Evolutionary conservation across 1,140 invertebrate species (phyloP).

Genomic region (Apis laboriosa): DNA sequence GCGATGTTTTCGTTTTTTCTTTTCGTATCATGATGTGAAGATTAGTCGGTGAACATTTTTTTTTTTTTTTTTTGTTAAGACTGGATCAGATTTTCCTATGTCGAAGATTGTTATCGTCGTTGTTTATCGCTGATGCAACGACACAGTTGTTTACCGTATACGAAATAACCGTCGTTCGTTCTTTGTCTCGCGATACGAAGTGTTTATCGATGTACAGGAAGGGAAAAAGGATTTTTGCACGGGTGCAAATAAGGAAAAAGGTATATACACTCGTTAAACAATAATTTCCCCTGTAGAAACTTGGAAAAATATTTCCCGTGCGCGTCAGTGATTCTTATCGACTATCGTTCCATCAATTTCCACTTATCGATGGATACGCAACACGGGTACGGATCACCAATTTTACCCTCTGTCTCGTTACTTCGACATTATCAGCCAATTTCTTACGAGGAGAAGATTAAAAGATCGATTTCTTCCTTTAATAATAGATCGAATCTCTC

Average conservation of each 20-base stretch:
- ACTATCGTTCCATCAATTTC: not conserved
- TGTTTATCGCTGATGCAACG: slow-evolving; percentile 4
- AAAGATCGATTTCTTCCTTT: no score
- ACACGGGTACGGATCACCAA: not conserved
- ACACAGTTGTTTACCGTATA: not conserved
- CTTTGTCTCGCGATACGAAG: not conserved
- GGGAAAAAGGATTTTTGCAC: not conserved
- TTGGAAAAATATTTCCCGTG: not conserved
- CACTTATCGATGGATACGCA: not conserved
- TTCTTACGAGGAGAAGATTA: no score
- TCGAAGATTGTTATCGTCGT: not conserved
- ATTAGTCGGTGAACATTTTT: not conserved
- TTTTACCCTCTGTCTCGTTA: not conserved
- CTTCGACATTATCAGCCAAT: not conserved
- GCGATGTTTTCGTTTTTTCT: not conserved
- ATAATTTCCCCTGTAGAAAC: not conserved
- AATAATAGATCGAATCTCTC: no score
- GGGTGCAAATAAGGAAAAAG: not conserved
- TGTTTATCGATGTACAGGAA: not conserved
- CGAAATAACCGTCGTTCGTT: not conserved
- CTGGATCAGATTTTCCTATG: not conserved
- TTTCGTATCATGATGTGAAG: not conserved
- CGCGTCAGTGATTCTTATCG: not conserved
- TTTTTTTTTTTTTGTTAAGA: not conserved
- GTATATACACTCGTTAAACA: not conserved